Evolutionary conservation across 2,797 vertebrate genomes (phyloP).

Genomic region (Heliangelus exortis): DNA sequence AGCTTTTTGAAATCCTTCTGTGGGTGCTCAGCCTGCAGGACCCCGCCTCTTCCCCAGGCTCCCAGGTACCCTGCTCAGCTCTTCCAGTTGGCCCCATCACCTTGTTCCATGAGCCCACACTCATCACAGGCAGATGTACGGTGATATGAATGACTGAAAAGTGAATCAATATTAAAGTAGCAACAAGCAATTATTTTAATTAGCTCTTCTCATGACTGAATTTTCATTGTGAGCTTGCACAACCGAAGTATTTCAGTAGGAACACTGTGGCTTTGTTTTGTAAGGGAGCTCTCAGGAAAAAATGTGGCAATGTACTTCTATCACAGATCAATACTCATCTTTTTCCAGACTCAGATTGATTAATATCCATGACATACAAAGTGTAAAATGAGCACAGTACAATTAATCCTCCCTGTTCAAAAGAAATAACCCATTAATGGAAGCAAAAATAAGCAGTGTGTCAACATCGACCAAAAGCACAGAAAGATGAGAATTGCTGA

Average conservation of each 20-base stretch:
- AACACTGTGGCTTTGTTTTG: not conserved
- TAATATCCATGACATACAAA: constrained; percentile 43
- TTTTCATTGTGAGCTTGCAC: constrained; percentile 49
- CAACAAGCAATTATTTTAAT: constrained; percentile 37
- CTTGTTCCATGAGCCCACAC: not conserved
- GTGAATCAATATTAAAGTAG: constrained; percentile 28
- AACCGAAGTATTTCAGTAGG: constrained; percentile 34
- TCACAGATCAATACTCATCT: constrained; percentile 53
- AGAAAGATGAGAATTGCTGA: not conserved
- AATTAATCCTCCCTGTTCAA: constrained; percentile 37
- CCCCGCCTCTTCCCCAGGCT: not conserved
- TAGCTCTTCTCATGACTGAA: constrained; percentile 15
- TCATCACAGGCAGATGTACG: not conserved
- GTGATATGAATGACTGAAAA: not conserved
- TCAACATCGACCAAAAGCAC: not conserved
- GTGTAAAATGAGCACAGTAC: not conserved
- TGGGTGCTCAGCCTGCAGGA: not conserved
- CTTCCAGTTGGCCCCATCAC: not conserved
- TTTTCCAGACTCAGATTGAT: constrained; percentile 35
- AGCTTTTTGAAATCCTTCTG: accelerated
- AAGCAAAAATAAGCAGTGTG: not conserved
- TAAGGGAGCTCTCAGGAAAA: constrained; percentile 44
- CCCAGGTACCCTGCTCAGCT: accelerated
- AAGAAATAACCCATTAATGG: constrained; percentile 37
- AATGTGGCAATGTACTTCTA: constrained; percentile 2